Conservation (phyloP, 2,888 invertebrate genomes). For the Lithophane ornitopus region DNA sequence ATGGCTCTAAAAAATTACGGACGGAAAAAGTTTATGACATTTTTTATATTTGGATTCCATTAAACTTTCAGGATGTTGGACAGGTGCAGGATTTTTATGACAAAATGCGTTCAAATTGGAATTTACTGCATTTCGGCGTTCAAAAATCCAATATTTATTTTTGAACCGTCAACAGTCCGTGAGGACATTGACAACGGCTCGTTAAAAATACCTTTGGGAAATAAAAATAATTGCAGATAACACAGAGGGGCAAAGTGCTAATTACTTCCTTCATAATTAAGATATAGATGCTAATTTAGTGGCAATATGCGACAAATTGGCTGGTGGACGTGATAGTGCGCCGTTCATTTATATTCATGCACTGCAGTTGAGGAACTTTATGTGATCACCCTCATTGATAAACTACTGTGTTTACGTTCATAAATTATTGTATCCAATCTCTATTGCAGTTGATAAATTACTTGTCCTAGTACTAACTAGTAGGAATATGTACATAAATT, state of each 20-base stretch:
- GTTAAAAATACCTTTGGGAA: constrained; percentile 43
- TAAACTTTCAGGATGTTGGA: constrained; percentile 12
- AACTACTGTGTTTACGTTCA: constrained; percentile 14
- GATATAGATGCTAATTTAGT: constrained; percentile 47
- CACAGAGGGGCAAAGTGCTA: constrained; percentile 20
- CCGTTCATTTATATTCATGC: constrained; percentile 46
- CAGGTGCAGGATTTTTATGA: constrained; percentile 7
- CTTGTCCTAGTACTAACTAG: not conserved
- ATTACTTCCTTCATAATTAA: constrained; percentile 46
- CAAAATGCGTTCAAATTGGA: not conserved
- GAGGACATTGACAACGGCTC: not conserved
- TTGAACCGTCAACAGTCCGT: not conserved
- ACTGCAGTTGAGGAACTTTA: constrained; percentile 27
- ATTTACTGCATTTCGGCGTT: not conserved
- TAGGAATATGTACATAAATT: not conserved
- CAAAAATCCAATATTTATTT: constrained; percentile 33
- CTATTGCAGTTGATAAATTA: constrained; percentile 5
- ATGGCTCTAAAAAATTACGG: constrained; percentile 23
- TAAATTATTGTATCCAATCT: constrained; percentile 31
- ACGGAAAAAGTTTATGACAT: constrained; percentile 26
- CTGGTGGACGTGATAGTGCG: constrained; percentile 27
- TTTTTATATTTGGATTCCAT: constrained; percentile 30
- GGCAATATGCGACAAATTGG: constrained; percentile 53
- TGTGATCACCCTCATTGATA: constrained; percentile 44
- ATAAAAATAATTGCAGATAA: constrained; percentile 36